Base-by-base conservation (phyloP, 2,113 vertebrate genomes). In the Myiopsitta monachus region DNA sequence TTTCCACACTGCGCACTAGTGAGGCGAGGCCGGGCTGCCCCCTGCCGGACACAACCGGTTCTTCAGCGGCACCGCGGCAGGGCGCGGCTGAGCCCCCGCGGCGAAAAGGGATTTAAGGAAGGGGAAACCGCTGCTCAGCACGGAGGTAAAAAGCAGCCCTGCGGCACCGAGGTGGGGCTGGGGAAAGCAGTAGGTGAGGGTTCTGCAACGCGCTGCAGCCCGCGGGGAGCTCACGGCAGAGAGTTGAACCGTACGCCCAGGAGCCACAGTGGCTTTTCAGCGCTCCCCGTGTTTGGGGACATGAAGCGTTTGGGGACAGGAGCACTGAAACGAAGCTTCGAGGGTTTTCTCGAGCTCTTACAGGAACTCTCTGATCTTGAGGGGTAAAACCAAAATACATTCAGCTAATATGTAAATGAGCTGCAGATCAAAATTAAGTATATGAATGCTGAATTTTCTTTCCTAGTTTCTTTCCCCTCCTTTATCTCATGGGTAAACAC, bases 211-310 rank as follows among this genome's bases (percentile, higher is more conserved):
- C 3, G 0, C n/a, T 44, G 68, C 1, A 1, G 26, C 23, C 43
- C 10, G 0, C 6, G 30, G 10, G 39, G 41, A 79, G 27, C 21
- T 67, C 22, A 1, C 1, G 0, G 10, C 3, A 4, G 1, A 0
- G 2, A 18, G 15, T 18, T n/a, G 59, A 64, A 17, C 21, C 51
- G 1, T 2, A 11, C 11, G 6, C 18, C 14, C 33, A 4, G 1
- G 0, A 31, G 55, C 49, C 13, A 31, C 33, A 0, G 1, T 3
- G 26, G 4, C 18, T 7, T 21, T 7, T 5, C 21, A 11, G 43
- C 1, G 8, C 57, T 59, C 49, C 13, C n/a, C 55, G 16, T 17
- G 49, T 10, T 51, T 33, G 11, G 10, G 9, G 12, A n/a, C 16
- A 6, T 6, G 5, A 54, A 23, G 10, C 1, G 4, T 66, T 10